A percentile compares a stretch with the other conserved stretches of the same genome.
Conservation (phyloP, 2,113 vertebrate genomes). For the Rhineura floridana region DNA sequence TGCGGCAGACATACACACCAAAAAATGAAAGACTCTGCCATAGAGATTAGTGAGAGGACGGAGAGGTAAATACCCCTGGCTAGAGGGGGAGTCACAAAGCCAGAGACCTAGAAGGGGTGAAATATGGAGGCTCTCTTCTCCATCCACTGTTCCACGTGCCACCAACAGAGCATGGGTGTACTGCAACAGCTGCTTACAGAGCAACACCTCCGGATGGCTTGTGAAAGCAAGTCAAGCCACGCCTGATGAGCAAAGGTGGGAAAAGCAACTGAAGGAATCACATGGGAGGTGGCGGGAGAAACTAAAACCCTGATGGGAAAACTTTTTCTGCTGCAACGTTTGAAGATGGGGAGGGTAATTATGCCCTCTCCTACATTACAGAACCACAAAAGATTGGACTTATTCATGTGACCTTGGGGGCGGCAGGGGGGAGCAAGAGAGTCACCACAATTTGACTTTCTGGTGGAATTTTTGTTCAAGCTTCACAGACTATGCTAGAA, state of each 20-base stretch:
- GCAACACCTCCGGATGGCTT: background rate
- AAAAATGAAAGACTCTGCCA: background rate
- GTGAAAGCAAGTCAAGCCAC: background rate
- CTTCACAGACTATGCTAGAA: background rate
- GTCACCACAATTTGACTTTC: background rate
- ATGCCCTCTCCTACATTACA: background rate
- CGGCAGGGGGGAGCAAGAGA: too few relatives aligned
- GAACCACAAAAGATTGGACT: background rate
- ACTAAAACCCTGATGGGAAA: background rate
- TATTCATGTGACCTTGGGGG: background rate
- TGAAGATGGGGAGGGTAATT: background rate
- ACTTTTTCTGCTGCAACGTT: background rate
- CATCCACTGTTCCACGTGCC: background rate
- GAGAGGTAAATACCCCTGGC: background rate
- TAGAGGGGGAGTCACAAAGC: too few relatives aligned
- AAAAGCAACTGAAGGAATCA: background rate
- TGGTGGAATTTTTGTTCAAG: background rate
- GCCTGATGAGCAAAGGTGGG: background rate
- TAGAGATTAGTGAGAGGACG: background rate
- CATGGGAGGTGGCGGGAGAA: too few relatives aligned
- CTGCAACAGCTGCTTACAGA: background rate
- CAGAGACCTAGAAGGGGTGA: background rate
- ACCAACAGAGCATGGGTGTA: background rate
- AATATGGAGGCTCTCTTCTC: background rate
- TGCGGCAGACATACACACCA: background rate